Evolutionary conservation across 2,797 vertebrate species (phyloP), one percentile per base, ranked within the genome.

Genomic region (Ataeniobius toweri): DNA sequence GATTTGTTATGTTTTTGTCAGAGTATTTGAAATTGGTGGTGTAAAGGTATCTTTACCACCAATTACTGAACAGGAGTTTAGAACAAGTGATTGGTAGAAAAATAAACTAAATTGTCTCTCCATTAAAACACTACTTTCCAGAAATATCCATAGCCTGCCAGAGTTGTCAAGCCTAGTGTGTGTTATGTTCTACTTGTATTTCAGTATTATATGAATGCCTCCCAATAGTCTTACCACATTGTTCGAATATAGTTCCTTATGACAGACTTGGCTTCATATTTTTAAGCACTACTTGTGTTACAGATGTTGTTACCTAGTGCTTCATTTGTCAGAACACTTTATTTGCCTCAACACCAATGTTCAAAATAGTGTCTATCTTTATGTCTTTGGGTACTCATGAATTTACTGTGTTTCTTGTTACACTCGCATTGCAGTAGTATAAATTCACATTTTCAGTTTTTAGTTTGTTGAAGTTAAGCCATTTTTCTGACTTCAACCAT

Each of bases 291-390:
- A 1, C 7, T 48, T 48, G 24, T 26, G 16, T 12, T 69, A 14
- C 41, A 69, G 1, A 12, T 13, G 68, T 26, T 22, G 61, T 18
- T 16, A 61, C 7, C 26, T 70, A 28, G n/a, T 50, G 44, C n/a
- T 50, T 50, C n/a, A 16, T 48, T 70, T 70, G 44, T 48, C 68
- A 70, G 68, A 70, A 13, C 44, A 26, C 16, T 71, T 70, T 48
- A 51, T 20, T 51, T 31, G 18, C 8, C 9, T 1, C 28, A 31
- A 31, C 18, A 31, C 31, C 8, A 20, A 65, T 31, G 39, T 65
- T 18, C 31, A 65, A 65, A 39, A 22, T 9, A 39, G 7, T 39
- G 20, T 39, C 12, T 20, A 14, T 24, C 51, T 39, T 55, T 24
- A 12, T 22, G 48, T 36, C 48, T 9, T 53, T 51, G 5, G 0